Evolutionary conservation across 2,888 invertebrate genomes (phyloP).

Genomic region (Encarsia formosa): DNA sequence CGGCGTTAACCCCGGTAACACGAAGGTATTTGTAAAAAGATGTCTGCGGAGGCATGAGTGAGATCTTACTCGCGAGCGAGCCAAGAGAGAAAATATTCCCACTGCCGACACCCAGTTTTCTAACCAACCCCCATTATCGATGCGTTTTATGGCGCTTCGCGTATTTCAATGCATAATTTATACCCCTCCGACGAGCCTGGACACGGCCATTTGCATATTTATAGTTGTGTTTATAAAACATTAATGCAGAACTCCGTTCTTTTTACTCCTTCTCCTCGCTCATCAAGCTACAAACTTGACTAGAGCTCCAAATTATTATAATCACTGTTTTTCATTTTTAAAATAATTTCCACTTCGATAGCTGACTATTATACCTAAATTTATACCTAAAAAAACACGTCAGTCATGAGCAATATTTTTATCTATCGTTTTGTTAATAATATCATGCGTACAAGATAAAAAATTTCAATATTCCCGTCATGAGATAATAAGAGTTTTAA

Average conservation of each 20-base stretch:
- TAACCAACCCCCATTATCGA: constrained; percentile 29
- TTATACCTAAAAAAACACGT: too few relatives aligned
- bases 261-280: not conserved
- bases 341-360: too few relatives aligned
- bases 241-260: constrained; percentile 16
- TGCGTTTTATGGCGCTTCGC: constrained; percentile 30
- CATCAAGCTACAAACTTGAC: not conserved
- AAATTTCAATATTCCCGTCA: too few relatives aligned
- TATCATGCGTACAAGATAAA: too few relatives aligned
- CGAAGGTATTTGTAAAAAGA: constrained; percentile 25
- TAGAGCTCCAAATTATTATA: too few relatives aligned
- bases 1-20: constrained; percentile 28
- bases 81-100: not conserved
- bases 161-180: constrained; percentile 37
- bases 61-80: not conserved
- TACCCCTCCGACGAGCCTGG: constrained; percentile 18
- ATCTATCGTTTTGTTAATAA: too few relatives aligned
- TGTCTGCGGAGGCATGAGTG: not conserved
- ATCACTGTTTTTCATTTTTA: not conserved
- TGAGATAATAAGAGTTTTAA: too few relatives aligned
- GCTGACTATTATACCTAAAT: too few relatives aligned
- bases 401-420: too few relatives aligned
- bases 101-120: not conserved
- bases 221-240: constrained; percentile 26
- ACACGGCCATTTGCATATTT: constrained; percentile 28